Base-by-base conservation (phyloP, 2,797 vertebrate genomes). In the Glossophaga mutica region DNA sequence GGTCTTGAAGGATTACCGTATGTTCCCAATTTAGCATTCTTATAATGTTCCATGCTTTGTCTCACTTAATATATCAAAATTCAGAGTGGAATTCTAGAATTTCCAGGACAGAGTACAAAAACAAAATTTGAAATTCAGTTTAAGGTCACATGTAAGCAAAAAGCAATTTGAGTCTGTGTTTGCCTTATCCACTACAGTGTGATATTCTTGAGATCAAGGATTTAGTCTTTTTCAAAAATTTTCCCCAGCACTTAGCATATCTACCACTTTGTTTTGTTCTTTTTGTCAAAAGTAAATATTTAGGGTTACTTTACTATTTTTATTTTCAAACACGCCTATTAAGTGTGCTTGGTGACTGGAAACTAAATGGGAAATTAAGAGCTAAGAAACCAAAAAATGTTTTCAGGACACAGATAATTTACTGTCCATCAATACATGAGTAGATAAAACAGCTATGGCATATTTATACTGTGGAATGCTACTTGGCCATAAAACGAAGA, bases 11-110 rank as follows among this genome's bases (percentile, higher is more conserved):
- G n/a, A 94, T 90, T 91, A 94, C 86, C 65, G 94, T 97, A 89
- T 96, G 87, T 94, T 97, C 71, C 70, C n/a, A 85, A 91, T 94
- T 97, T 74, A 82, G 79, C 70, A 87, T 96, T 96, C 81, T 87
- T 94, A 94, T 94, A 95, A 90, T 87, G 96, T 95, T 93, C 94
- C 16, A 85, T 52, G 92, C 42, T 91, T 96, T 95, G 50, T 96
- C 79, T 96, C 32, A 73, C 52, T 94, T 87, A 95, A 85, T 93
- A 78, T 89, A 73, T 83, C 65, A 94, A 92, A 97, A 95, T 95
- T 32, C 55, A 94, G 73, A 90, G 26, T 59, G 68, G 68, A 46
- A 91, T 83, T 18, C 22, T 94, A 85, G 81, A 87, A 67, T 97
- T 90, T 94, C 50, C 26, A 84, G 34, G 76, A 96, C 37, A 19